phyloP scores from a whole-genome alignment of 30 jellyfish, hydroid and myxozoan genomes.

The Aurelia sp. region DNA sequence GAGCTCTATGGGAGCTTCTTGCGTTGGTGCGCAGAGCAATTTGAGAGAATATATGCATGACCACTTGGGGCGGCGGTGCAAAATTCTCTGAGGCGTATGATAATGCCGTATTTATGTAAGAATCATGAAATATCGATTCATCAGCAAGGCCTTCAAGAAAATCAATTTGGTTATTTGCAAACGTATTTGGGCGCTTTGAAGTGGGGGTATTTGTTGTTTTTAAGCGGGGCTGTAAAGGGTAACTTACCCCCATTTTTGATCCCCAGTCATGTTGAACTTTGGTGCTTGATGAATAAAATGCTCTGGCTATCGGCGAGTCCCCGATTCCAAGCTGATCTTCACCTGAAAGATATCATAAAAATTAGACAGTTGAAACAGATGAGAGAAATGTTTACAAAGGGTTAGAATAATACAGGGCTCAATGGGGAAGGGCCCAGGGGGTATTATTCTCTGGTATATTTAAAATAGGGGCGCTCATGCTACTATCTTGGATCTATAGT shows the following conservation, averaged over 20 bases:
- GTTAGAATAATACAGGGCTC: too few species aligned
- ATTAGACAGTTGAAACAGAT: too few species aligned
- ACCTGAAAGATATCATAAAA: too few species aligned
- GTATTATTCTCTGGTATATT: too few species aligned
- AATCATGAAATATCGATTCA: constrained; percentile 18
- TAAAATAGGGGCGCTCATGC: too few species aligned
- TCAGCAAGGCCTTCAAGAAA: constrained; percentile 48
- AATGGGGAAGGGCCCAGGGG: too few species aligned
- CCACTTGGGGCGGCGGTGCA: constrained; percentile 51
- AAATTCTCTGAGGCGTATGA: constrained; percentile 25
- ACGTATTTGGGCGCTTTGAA: constrained; percentile 24
- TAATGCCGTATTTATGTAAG: constrained; percentile 28
- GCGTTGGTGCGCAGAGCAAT: constrained; percentile 14
- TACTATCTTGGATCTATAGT: too few species aligned
- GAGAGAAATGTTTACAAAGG: too few species aligned
- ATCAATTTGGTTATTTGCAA: constrained; percentile 32
- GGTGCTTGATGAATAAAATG: constrained; percentile 15
- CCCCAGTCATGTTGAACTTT: background rate
- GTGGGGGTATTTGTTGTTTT: background rate
- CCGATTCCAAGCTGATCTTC: background rate
- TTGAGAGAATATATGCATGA: constrained; percentile 24
- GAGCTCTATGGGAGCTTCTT: constrained; percentile 16
- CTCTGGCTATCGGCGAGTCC: constrained; percentile 39
- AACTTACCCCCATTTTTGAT: constrained; percentile 21
- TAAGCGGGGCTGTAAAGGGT: constrained; percentile 17